Evolutionary conservation across 2,888 invertebrate genomes (phyloP).

Genomic region (Cinara cedri): DNA sequence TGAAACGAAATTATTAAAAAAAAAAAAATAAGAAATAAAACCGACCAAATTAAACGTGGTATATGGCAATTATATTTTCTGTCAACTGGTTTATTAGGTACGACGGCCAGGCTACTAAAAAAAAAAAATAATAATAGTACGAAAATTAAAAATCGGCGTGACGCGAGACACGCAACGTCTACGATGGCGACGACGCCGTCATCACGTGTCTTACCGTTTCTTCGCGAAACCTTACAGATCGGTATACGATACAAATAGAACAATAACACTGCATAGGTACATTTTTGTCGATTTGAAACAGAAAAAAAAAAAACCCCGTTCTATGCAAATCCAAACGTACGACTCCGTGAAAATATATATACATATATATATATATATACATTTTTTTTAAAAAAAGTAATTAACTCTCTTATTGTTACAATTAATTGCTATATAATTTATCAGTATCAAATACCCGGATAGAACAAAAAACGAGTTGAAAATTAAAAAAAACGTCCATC

Average conservation of each 20-base stretch:
- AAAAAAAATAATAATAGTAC: constrained; percentile 5
- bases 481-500: no score
- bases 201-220: constrained; percentile 30
- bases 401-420: no score
- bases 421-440: no score
- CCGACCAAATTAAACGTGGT: constrained; percentile 42
- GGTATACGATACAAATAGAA: neutral
- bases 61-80: constrained; percentile 46
- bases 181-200: neutral
- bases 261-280: no score
- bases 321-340: neutral
- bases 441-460: no score
- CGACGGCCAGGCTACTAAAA: neutral
- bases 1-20: constrained; percentile 7
- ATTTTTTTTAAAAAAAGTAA: no score
- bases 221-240: neutral
- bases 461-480: no score
- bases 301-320: no score
- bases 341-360: neutral
- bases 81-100: constrained; percentile 26
- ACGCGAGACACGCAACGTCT: constrained; percentile 44
- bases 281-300: no score
- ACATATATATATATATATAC: no score
- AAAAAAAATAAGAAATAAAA: no score
- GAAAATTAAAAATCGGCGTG: constrained; percentile 22